Conservation (phyloP, 2,113 vertebrate species). For the Epinephelus cyanopodus region DNA sequence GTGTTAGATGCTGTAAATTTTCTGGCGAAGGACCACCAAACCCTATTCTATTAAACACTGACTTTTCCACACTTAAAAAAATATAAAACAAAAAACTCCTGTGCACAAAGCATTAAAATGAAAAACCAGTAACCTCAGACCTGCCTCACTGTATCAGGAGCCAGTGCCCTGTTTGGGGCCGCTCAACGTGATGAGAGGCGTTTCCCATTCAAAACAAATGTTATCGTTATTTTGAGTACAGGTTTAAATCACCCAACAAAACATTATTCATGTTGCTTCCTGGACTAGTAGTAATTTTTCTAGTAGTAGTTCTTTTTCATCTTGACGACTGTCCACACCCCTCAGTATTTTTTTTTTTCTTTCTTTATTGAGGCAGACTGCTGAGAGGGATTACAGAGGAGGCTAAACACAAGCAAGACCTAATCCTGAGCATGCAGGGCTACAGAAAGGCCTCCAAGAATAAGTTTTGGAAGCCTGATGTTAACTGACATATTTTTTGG, state of each 20-base stretch:
- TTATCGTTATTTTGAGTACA: slow-evolving; percentile 21
- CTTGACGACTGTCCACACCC: slow-evolving; percentile 53
- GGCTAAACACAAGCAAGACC: slow-evolving; percentile 66
- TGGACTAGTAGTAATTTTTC: slow-evolving; percentile 47
- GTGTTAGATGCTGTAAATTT: too few species aligned
- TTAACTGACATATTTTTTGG: background rate
- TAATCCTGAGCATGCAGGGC: slow-evolving; percentile 67
- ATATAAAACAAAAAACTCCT: background rate
- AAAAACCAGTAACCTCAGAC: slow-evolving; percentile 2
- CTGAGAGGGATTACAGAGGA: slow-evolving; percentile 65
- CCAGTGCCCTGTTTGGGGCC: background rate
- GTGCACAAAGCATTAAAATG: slow-evolving; percentile 8
- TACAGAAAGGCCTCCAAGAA: slow-evolving; percentile 55
- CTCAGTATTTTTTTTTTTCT: slow-evolving; percentile 49
- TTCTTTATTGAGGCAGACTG: slow-evolving; percentile 58
- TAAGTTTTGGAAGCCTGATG: slow-evolving; percentile 27
- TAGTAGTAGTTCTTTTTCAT: too few species aligned
- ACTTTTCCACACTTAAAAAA: slow-evolving; percentile 21
- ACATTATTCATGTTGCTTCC: slow-evolving; percentile 47
- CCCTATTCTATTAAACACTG: background rate
- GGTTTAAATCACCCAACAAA: slow-evolving; percentile 34
- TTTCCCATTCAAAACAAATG: slow-evolving; percentile 34
- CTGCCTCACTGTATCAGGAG: background rate
- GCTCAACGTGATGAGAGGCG: background rate
- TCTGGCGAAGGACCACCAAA: too few species aligned